Base-by-base conservation (phyloP, 2,113 vertebrate genomes). In the Scophthalmus maximus region DNA sequence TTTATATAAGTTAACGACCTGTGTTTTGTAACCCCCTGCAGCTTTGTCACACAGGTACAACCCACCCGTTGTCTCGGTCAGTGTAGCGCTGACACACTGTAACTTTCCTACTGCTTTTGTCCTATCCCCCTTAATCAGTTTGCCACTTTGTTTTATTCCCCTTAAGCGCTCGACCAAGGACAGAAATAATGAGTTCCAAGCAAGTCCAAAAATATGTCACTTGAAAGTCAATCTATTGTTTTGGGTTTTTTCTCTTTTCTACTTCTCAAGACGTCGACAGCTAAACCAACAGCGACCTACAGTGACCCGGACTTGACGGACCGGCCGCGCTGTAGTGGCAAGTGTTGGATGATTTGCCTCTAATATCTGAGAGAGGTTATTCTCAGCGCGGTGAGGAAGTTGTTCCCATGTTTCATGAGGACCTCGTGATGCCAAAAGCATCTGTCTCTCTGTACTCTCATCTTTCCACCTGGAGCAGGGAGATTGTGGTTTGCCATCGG, bases 1-100 rank as follows among this genome's bases (percentile, higher is more conserved):
- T 75, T 66, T 84, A 68, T 75, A 32, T 73, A 80, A 81, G 78
- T 76, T 61, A 46, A 65, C 22, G 23, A 36, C 72, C 81, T 67
- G 36, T 1, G 46, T 55, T 68, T 62, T 68, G 65, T 50, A 59
- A 59, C 64, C 40, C 1, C 18, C 14, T n/a, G 11, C 20, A 17
- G 53, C 55, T 66, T 62, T 61, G 53, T 49, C 62, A 44, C 70
- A 50, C 77, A 82, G 69, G 73, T 69, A 66, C 73, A 38, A 23
- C 40, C 20, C 55, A 34, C 34, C 46, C 29, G 20, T 51, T 53
- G 58, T 51, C 58, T 52, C 17, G 3, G 23, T 40, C 44, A 15
- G 6, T 8, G 34, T 32, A 56, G 58, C 29, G 15, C 68, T 58
- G 70, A 8, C 46, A 62, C 49, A 2, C 40, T 53, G 55, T 29